Evolutionary conservation across 2,797 vertebrate genomes (phyloP).

Genomic region (Iguana delicatissima): DNA sequence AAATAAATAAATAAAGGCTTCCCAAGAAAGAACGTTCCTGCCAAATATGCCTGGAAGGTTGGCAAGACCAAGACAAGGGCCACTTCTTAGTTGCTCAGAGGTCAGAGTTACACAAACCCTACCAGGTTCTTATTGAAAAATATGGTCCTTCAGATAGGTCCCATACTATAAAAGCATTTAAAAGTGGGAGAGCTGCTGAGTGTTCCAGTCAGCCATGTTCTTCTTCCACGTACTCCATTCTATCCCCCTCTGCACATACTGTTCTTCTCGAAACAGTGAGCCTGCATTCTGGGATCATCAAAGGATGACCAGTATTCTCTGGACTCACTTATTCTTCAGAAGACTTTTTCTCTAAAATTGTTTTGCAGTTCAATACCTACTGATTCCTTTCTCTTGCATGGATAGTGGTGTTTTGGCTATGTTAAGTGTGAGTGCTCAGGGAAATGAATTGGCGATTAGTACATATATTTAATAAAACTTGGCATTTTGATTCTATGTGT

Average conservation of each 20-base stretch:
- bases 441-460: background rate
- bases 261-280: background rate
- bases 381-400: background rate
- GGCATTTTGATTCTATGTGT: background rate
- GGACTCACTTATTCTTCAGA: background rate
- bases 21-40: no score
- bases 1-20: no score
- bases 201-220: no score
- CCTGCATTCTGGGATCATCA: background rate
- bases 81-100: no score
- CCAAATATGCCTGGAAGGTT: no score
- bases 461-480: background rate
- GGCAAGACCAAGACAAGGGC: no score
- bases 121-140: background rate
- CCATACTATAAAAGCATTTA: background rate
- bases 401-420: background rate
- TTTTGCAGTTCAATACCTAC: background rate
- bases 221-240: background rate
- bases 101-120: no score
- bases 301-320: background rate
- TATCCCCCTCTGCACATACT: background rate
- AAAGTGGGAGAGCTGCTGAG: no score
- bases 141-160: background rate
- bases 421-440: no score
- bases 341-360: background rate